phyloP scores from a whole-genome alignment of 2,888 invertebrate species.

The Fragum fragum region DNA sequence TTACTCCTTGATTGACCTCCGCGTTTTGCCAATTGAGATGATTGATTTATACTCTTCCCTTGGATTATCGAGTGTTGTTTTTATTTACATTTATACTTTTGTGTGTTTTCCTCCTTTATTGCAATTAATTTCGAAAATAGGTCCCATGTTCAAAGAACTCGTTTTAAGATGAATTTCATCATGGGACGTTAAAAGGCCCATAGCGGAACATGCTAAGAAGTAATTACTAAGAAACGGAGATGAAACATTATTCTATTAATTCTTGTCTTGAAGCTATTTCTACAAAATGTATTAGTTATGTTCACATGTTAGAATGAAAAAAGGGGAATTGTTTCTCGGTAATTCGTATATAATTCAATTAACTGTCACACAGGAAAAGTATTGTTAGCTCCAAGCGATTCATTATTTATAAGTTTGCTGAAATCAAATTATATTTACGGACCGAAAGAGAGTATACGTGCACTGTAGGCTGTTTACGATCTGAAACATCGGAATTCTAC shows the following conservation, averaged over 20 bases:
- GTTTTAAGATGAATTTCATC: neutral
- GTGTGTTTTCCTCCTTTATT: too few relatives aligned
- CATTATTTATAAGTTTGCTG: constrained; percentile 2
- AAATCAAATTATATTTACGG: neutral
- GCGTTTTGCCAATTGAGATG: too few relatives aligned
- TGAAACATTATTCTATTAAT: neutral
- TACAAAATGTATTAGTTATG: neutral
- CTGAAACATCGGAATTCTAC: too few relatives aligned
- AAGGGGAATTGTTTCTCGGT: neutral
- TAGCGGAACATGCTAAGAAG: neutral
- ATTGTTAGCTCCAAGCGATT: neutral
- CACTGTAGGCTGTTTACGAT: too few relatives aligned
- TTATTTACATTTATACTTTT: too few relatives aligned
- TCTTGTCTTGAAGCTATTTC: neutral
- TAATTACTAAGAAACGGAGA: neutral
- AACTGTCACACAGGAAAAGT: neutral
- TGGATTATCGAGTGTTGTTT: too few relatives aligned
- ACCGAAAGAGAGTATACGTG: too few relatives aligned
- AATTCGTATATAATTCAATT: constrained; percentile 6
- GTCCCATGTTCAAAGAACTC: too few relatives aligned
- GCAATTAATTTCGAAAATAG: too few relatives aligned
- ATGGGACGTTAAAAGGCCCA: neutral
- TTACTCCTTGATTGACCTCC: too few relatives aligned
- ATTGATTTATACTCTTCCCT: too few relatives aligned
- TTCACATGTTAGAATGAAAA: neutral